Conservation (phyloP, 1,140 invertebrate genomes). For the Schmidtea mediterranea region DNA sequence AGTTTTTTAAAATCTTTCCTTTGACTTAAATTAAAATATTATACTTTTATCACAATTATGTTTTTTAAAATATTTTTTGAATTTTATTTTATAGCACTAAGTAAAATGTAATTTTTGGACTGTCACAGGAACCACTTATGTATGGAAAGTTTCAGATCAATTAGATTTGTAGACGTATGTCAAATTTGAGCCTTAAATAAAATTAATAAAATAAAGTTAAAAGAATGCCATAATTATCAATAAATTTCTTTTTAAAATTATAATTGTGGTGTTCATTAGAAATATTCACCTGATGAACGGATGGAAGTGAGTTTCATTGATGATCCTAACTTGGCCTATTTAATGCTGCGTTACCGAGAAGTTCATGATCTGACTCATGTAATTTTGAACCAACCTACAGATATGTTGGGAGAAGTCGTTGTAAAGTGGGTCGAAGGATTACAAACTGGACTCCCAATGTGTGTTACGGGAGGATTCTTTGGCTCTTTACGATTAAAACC, state of each 20-base stretch:
- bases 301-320: slow-evolving; percentile 61
- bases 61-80: too few species aligned
- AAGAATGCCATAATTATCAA: too few species aligned
- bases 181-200: too few species aligned
- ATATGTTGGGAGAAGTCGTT: slow-evolving; percentile 60
- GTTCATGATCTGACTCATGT: slow-evolving; percentile 79
- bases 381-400: slow-evolving; percentile 41
- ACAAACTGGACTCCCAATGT: slow-evolving; percentile 29
- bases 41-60: too few species aligned
- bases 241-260: too few species aligned
- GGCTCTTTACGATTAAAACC: slow-evolving; percentile 30
- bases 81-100: too few species aligned
- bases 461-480: slow-evolving; percentile 23
- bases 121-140: too few species aligned
- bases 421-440: slow-evolving; percentile 91
- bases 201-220: too few species aligned
- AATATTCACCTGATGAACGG: slow-evolving; percentile 52
- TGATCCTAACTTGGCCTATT: slow-evolving; percentile 63
- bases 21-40: too few species aligned
- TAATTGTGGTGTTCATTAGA: background rate
- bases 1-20: too few species aligned
- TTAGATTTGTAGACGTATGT: too few species aligned
- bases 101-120: too few species aligned
- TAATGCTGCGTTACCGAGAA: slow-evolving; percentile 84
- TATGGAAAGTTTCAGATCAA: slow-evolving; percentile 8